phyloP scores from a whole-genome alignment of 2,797 vertebrate species.

The Coilia nasus region DNA sequence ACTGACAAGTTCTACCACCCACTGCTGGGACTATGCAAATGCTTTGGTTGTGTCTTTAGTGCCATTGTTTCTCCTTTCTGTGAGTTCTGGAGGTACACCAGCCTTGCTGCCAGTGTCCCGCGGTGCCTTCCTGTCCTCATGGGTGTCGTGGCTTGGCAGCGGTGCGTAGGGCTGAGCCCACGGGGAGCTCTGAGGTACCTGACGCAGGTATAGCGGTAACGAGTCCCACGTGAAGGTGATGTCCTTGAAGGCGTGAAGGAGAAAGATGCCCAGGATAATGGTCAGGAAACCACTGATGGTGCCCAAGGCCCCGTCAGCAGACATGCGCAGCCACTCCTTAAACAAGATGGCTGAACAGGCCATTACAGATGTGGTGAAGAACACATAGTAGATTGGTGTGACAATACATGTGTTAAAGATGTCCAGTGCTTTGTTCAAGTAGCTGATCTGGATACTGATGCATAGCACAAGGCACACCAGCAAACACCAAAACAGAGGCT shows the following conservation, averaged over 20 bases:
- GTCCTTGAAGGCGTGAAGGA: slow-evolving; percentile 83
- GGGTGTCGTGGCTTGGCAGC: slow-evolving; percentile 57
- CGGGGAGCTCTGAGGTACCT: slow-evolving; percentile 51
- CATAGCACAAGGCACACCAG: slow-evolving; percentile 79
- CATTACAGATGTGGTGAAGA: slow-evolving; percentile 86
- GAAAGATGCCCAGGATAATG: slow-evolving; percentile 83
- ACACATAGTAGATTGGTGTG: slow-evolving; percentile 84
- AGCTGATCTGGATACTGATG: slow-evolving; percentile 84
- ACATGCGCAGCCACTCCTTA: slow-evolving; percentile 85
- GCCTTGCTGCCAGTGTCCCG: slow-evolving; percentile 54
- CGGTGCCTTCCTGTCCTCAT: slow-evolving; percentile 41
- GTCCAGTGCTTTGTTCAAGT: slow-evolving; percentile 86
- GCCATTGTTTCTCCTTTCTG: slow-evolving; percentile 42
- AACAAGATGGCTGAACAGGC: slow-evolving; percentile 85
- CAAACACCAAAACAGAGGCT: slow-evolving; percentile 81
- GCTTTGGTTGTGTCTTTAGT: slow-evolving; percentile 12
- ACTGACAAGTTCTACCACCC: neutral
- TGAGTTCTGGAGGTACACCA: slow-evolving; percentile 52
- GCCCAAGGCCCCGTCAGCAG: slow-evolving; percentile 69
- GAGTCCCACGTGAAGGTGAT: slow-evolving; percentile 73
- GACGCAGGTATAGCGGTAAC: slow-evolving; percentile 75
- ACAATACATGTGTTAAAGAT: slow-evolving; percentile 84
- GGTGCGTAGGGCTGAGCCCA: slow-evolving; percentile 64
- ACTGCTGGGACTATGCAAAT: slow-evolving; percentile 27
- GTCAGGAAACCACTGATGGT: slow-evolving; percentile 86